Conservation (phyloP, 2,797 vertebrate species). For the Aldrovandia affinis region DNA sequence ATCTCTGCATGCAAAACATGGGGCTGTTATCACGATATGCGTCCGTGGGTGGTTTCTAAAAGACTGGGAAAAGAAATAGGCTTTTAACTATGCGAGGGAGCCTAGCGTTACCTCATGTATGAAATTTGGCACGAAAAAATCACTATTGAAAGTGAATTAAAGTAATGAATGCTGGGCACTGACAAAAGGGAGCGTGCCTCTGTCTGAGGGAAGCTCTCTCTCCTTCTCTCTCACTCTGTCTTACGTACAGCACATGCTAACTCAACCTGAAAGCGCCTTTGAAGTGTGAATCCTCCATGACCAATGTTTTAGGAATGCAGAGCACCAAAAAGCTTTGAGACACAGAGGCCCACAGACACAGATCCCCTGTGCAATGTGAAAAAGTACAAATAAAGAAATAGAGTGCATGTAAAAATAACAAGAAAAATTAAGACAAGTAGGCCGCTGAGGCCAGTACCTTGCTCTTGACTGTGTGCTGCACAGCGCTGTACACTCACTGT, state of each 20-base stretch:
- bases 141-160: background rate
- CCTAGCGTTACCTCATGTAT: background rate
- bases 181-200: background rate
- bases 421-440: background rate
- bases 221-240: background rate
- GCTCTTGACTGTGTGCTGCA: background rate
- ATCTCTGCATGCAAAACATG: background rate
- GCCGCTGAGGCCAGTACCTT: background rate
- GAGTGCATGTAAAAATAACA: background rate
- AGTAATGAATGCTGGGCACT: background rate
- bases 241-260: slow-evolving; percentile 13
- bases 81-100: background rate
- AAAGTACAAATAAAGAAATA: background rate
- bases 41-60: background rate
- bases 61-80: background rate
- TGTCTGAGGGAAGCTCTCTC: background rate
- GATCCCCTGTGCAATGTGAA: background rate
- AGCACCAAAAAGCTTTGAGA: slow-evolving; percentile 26
- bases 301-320: slow-evolving; percentile 47
- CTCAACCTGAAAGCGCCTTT: slow-evolving; percentile 29
- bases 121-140: slow-evolving; percentile 1
- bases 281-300: slow-evolving; percentile 37
- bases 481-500: background rate
- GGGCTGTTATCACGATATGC: background rate
- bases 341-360: background rate